These are phyloP conservation scores for Drosophila nannoptera DNA, from an alignment of 1,140 invertebrate species.

Conservation along the genomic window DNA sequence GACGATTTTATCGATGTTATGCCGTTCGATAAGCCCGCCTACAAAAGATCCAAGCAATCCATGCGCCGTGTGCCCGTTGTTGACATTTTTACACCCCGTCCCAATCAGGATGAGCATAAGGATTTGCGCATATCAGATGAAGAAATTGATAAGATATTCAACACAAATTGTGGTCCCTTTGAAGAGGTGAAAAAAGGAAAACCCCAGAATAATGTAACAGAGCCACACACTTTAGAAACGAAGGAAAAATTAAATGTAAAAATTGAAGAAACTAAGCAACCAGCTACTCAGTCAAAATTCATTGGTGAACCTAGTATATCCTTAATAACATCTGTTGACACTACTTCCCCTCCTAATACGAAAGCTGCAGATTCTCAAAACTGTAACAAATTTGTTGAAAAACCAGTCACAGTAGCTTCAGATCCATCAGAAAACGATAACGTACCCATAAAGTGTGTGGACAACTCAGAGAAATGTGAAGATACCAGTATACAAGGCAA, in stretches of 20 bases:
- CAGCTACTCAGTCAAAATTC: neutral
- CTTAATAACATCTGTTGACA: constrained; percentile 3
- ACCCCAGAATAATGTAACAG: neutral
- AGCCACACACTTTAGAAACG: neutral
- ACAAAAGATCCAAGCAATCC: constrained; percentile 83
- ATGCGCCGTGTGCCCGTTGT: constrained; percentile 81
- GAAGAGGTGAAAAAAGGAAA: constrained; percentile 54
- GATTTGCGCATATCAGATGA: constrained; percentile 72
- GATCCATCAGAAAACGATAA: neutral
- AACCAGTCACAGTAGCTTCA: neutral
- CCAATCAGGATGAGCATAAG: constrained; percentile 38
- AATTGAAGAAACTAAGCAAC: constrained; percentile 8
- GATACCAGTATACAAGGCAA: neutral
- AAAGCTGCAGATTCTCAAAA: neutral
- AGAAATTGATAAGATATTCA: constrained; percentile 76
- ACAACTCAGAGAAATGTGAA: neutral
- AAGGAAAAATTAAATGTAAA: constrained; percentile 8
- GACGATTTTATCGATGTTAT: constrained; percentile 81
- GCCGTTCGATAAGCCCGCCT: constrained; percentile 82
- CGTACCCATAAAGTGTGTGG: neutral
- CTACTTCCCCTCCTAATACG: neutral
- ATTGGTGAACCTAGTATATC: neutral
- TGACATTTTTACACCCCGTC: constrained; percentile 79
- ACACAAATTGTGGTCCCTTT: constrained; percentile 68
- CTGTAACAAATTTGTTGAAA: neutral